Base-by-base conservation (phyloP, 2,888 invertebrate species). In the Mayetiola destructor region DNA sequence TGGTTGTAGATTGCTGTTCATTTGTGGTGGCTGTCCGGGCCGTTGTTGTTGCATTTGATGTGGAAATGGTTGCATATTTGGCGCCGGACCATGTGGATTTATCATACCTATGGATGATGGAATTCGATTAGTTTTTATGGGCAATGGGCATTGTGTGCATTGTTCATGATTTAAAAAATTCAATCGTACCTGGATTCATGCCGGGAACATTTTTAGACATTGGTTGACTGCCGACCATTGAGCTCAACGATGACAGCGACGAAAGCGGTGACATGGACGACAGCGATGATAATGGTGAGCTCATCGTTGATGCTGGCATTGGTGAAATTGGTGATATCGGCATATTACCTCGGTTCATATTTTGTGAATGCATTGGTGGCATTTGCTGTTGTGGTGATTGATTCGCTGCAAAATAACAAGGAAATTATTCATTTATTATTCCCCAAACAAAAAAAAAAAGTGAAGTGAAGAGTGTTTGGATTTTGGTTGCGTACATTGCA, bases 221-320 rank as follows among this genome's bases (percentile, higher is more conserved):
- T n/a, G 48, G 9, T 27, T 48, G 48, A 27, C 27, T 48, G 29
- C 48, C 48, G 9, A 48, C 48, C 48, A 48, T 48, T 16, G 48
- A 48, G 8, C 27, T 27, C 48, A 48, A 27, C 2, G 48, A 48
- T n/a, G 48, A 48, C 6, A 48, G 16, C 16, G 48, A 48, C 16
- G 48, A 48, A 14, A 48, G 48, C n/a, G 48, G 48, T 48, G 48
- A 48, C 48, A 48, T 48, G n/a, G 48, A 48, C 27, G 48, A 48
- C 2, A 48, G 48, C 23, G 48, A 48, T 16, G 48, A 48, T 16
- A 54, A 14, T 1, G 54, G 35, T 54, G 54, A 32, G 12, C 21
- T 35, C n/a, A n/a, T n/a, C 8, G 35, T 35, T 54, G 54, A 3
- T 32, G 54, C 35, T 10, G 54, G 32, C 35, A 53, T 53, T 9